Conservation (phyloP, 35 echinoderm and acorn worm species). For the Apostichopus japonicus region DNA sequence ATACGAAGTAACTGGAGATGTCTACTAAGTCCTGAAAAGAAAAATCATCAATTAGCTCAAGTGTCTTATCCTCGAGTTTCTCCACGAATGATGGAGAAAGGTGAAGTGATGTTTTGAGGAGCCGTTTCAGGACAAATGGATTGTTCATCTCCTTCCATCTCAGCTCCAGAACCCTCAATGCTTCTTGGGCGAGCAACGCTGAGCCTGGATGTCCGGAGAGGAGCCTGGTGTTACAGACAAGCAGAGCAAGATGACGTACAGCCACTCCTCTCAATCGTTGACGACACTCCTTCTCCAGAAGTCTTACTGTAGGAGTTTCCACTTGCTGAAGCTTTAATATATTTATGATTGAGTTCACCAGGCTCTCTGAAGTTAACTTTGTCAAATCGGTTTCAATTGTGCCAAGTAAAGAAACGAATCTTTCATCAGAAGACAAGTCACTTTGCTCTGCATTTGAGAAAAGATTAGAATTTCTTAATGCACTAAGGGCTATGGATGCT, state of each 20-base stretch:
- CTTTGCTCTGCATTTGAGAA: not conserved
- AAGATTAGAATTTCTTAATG: constrained; percentile 24
- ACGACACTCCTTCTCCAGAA: constrained; percentile 31
- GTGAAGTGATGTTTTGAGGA: constrained; percentile 46
- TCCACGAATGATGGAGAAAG: constrained; percentile 61
- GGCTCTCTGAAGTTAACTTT: constrained; percentile 1
- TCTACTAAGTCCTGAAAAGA: constrained; percentile 48
- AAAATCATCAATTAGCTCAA: constrained; percentile 44
- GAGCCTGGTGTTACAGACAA: constrained; percentile 24
- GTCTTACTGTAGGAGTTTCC: not conserved
- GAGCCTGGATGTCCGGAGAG: not conserved
- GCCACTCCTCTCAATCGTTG: constrained; percentile 22
- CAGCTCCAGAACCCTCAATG: constrained; percentile 52
- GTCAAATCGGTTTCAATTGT: constrained; percentile 5
- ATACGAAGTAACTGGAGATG: constrained; percentile 33
- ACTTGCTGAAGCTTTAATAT: constrained; percentile 41
- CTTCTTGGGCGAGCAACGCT: constrained; percentile 44
- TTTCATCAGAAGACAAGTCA: not conserved
- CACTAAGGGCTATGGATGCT: constrained; percentile 47
- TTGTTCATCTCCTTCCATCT: constrained; percentile 67
- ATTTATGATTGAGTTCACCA: constrained; percentile 39
- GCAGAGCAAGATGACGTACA: constrained; percentile 10
- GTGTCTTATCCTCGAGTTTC: constrained; percentile 69
- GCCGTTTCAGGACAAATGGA: constrained; percentile 47
- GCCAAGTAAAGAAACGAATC: constrained; percentile 15